These are phyloP conservation scores for Ceratosolen solmsi DNA, from an alignment of 1,140 invertebrate species.

Conservation along the genomic window DNA sequence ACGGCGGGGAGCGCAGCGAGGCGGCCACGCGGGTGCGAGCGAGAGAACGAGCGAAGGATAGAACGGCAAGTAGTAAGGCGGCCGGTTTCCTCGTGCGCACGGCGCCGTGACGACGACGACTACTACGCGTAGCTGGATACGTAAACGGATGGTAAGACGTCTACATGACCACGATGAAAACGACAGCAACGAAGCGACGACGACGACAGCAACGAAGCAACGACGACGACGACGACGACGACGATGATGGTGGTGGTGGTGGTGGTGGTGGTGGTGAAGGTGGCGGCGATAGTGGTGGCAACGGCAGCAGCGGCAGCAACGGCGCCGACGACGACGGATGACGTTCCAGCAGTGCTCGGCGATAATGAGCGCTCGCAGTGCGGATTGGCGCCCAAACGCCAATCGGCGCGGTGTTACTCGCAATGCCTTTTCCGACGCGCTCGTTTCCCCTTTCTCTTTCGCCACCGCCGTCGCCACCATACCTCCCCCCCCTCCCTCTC, in stretches of 20 bases:
- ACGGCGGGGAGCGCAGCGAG: conserved; percentile 31
- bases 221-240: too few species aligned
- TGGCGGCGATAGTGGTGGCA: too few species aligned
- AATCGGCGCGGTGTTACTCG: conserved; percentile 70
- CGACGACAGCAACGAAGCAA: too few species aligned
- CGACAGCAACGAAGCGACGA: too few species aligned
- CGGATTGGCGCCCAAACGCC: conserved; percentile 71
- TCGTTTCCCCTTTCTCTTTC: conserved; percentile 39
- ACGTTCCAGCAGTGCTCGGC: conserved; percentile 57
- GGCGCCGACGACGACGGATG: conserved; percentile 58
- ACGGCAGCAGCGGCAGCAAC: neutral
- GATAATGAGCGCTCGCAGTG: conserved; percentile 72
- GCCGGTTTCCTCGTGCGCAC: neutral
- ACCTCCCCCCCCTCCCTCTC: conserved; percentile 40
- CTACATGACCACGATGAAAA: too few species aligned
- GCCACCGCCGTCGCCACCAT: conserved; percentile 25
- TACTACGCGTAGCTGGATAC: neutral
- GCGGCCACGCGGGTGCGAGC: conserved; percentile 29
- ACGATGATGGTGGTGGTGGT: too few species aligned
- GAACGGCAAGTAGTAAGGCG: neutral
- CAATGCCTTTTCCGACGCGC: conserved; percentile 67
- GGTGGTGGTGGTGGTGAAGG: too few species aligned
- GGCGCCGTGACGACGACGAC: neutral
- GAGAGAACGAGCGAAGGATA: conserved; percentile 37
- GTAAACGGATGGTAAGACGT: too few species aligned